A percentile compares a stretch with the other conserved stretches of the same genome.
Conservation (phyloP, 2,113 vertebrate genomes). For the Syrmaticus mikado region DNA sequence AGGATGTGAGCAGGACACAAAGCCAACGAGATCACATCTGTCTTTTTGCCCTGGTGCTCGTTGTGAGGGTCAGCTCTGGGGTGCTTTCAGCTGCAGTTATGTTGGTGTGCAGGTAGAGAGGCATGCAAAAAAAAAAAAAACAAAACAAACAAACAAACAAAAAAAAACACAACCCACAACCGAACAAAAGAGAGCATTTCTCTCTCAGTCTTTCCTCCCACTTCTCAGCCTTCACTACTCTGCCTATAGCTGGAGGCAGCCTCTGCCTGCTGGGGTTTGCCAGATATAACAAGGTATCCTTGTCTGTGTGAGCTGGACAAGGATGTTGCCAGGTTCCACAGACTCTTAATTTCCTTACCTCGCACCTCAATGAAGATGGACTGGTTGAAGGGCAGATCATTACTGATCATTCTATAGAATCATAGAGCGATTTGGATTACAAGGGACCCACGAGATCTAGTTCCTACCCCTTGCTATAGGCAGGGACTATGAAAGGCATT, state of each 20-base stretch:
- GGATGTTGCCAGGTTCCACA: neutral
- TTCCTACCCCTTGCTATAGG: no score
- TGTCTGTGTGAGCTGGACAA: neutral
- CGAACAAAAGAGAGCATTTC: neutral
- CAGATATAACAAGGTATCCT: neutral
- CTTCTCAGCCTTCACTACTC: neutral
- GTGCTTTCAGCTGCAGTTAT: neutral
- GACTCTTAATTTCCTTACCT: neutral
- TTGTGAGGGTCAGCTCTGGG: neutral
- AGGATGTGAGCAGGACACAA: neutral
- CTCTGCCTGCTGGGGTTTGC: constrained; percentile 6
- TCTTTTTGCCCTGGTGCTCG: neutral
- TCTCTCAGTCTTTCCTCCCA: neutral
- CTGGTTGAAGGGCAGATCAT: neutral
- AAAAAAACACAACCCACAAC: neutral
- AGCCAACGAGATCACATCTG: neutral
- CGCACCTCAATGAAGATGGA: neutral
- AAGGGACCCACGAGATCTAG: no score
- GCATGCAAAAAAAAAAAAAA: neutral
- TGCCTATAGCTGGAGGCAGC: neutral
- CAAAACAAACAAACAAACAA: no score
- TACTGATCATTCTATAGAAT: neutral
- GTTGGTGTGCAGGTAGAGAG: neutral
- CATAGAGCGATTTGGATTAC: no score
- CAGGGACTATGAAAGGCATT: neutral